phyloP scores from a whole-genome alignment of 2,797 vertebrate species.

The Melanotaenia maccullochi region DNA sequence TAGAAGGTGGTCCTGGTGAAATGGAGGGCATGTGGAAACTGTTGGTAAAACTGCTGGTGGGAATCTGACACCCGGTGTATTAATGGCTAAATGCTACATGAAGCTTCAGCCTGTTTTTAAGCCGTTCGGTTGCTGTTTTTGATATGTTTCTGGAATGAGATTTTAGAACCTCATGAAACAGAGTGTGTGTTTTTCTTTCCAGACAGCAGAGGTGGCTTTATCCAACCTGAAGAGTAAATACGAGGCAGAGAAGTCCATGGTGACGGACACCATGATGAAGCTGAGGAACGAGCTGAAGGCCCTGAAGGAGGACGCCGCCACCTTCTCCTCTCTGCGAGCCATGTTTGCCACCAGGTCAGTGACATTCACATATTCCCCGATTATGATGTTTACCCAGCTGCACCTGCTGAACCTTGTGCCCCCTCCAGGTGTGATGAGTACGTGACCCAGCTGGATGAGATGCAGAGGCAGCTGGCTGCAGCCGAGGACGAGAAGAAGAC shows the following conservation, averaged over 20 bases:
- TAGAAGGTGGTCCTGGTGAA: too few species aligned
- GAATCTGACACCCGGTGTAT: too few species aligned
- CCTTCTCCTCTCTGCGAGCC: slow-evolving; percentile 96
- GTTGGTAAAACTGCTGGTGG: too few species aligned
- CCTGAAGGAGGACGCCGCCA: slow-evolving; percentile 96
- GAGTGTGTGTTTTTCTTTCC: slow-evolving; percentile 31
- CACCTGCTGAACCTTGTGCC: neutral
- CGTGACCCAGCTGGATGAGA: slow-evolving; percentile 94
- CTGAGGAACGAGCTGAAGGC: slow-evolving; percentile 96
- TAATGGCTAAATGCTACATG: too few species aligned
- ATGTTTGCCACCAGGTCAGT: slow-evolving; percentile 92
- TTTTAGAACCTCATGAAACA: neutral
- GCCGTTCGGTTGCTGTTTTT: too few species aligned
- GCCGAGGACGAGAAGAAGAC: slow-evolving; percentile 99
- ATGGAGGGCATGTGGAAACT: too few species aligned
- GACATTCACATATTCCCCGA: neutral
- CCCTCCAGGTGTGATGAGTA: slow-evolving; percentile 90
- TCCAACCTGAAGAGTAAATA: slow-evolving; percentile 98
- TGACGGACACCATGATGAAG: slow-evolving; percentile 96
- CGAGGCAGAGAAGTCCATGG: slow-evolving; percentile 94
- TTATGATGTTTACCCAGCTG: neutral
- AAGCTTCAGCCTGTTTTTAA: too few species aligned
- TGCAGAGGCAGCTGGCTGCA: slow-evolving; percentile 96
- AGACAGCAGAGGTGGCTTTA: slow-evolving; percentile 95
- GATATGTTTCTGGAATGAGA: too few species aligned